A percentile compares a stretch with the other conserved stretches of the same genome.
phyloP scores from a whole-genome alignment of 2,113 vertebrate species.

The Chloropsis hardwickii region DNA sequence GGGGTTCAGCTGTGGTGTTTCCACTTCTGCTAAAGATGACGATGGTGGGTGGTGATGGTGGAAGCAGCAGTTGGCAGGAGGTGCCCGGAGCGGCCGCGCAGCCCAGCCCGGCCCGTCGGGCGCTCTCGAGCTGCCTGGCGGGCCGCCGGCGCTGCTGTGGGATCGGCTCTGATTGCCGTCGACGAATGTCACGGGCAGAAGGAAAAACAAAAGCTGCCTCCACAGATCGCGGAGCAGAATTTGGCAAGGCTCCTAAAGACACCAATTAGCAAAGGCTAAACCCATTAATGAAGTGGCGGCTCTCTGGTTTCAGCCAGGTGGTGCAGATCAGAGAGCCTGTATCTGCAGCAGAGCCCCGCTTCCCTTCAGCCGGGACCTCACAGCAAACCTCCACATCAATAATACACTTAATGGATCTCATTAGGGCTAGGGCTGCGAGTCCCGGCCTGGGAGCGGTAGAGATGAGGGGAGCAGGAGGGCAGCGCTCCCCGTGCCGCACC shows the following conservation, averaged over 20 bases:
- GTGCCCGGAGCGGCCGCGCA: neutral
- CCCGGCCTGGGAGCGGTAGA: neutral
- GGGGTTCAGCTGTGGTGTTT: neutral
- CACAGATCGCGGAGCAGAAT: slow-evolving; percentile 17
- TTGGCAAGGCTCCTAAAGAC: slow-evolving; percentile 66
- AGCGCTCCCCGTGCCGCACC: neutral
- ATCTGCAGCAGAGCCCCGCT: slow-evolving; percentile 51
- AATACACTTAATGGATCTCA: slow-evolving; percentile 64
- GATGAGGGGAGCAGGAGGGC: neutral
- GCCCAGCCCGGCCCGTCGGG: neutral
- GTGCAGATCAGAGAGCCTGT: slow-evolving; percentile 60
- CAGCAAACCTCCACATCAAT: slow-evolving; percentile 65
- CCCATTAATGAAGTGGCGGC: slow-evolving; percentile 67
- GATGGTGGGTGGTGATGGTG: neutral
- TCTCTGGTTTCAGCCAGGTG: slow-evolving; percentile 74
- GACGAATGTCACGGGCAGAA: slow-evolving; percentile 39
- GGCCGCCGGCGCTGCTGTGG: neutral
- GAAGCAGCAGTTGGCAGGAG: neutral
- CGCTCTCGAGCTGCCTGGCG: neutral
- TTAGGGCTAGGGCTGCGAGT: slow-evolving; percentile 24
- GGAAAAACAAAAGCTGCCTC: slow-evolving; percentile 45
- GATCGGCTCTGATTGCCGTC: neutral
- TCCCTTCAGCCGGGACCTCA: slow-evolving; percentile 63
- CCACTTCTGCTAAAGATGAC: neutral
- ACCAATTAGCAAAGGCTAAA: slow-evolving; percentile 75